Evolutionary conservation across 2,888 invertebrate species (phyloP).

Genomic region (Chelonus formosanus): DNA sequence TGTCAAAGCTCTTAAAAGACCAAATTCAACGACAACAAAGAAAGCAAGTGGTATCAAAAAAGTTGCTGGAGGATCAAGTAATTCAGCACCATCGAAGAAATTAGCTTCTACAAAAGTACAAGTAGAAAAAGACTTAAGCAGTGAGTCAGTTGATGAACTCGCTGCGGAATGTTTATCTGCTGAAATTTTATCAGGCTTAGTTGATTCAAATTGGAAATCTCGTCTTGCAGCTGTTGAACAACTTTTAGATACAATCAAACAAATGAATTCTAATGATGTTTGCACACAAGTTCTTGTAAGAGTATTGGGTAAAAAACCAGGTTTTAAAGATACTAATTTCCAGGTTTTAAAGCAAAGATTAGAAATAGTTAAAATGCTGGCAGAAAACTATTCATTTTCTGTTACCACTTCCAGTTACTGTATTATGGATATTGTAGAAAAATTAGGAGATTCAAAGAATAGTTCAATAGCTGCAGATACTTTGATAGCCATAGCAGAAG

Average conservation of each 20-base stretch:
- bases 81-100: slow-evolving; percentile 57
- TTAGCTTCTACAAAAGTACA: slow-evolving; percentile 47
- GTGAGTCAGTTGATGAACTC: slow-evolving; percentile 81
- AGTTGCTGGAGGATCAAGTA: slow-evolving; percentile 47
- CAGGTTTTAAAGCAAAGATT: slow-evolving; percentile 86
- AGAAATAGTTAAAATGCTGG: slow-evolving; percentile 80
- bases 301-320: slow-evolving; percentile 82
- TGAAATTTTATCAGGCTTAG: slow-evolving; percentile 74
- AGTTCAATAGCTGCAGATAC: slow-evolving; percentile 75
- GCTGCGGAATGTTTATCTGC: slow-evolving; percentile 74
- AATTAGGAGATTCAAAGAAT: slow-evolving; percentile 86
- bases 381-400: slow-evolving; percentile 78
- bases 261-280: slow-evolving; percentile 72
- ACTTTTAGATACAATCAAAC: slow-evolving; percentile 71
- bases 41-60: slow-evolving; percentile 55
- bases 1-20: slow-evolving; percentile 46
- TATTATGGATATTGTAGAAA: slow-evolving; percentile 82
- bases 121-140: slow-evolving; percentile 74
- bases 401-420: slow-evolving; percentile 79
- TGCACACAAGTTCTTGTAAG: slow-evolving; percentile 81
- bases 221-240: slow-evolving; percentile 80
- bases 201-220: slow-evolving; percentile 86
- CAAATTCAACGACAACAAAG: slow-evolving; percentile 54
- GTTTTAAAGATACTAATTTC: slow-evolving; percentile 87
- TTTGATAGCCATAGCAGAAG: slow-evolving; percentile 80